phyloP scores from a whole-genome alignment of 1,140 invertebrate genomes.

The Euwallacea fornicatus region DNA sequence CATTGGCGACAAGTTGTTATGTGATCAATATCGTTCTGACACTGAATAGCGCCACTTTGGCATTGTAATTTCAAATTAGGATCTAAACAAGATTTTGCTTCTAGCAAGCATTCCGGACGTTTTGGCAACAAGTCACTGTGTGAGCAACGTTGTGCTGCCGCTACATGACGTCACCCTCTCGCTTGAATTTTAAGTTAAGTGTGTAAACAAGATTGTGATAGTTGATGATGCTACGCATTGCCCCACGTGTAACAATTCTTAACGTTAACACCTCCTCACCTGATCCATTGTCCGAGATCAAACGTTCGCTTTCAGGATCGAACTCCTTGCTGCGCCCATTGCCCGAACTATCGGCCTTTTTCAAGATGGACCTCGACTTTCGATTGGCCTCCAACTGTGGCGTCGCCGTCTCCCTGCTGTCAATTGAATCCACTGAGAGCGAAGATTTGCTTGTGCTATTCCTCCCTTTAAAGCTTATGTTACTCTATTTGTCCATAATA shows the following conservation, averaged over 20 bases:
- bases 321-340: constrained; percentile 53
- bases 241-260: background rate
- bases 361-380: constrained; percentile 76
- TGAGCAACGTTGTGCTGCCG: too few species aligned
- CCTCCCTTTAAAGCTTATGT: constrained; percentile 53
- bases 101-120: too few species aligned
- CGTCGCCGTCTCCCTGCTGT: constrained; percentile 58
- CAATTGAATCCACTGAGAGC: constrained; percentile 70
- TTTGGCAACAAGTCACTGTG: too few species aligned
- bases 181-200: too few species aligned
- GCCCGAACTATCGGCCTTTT: constrained; percentile 66
- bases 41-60: too few species aligned
- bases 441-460: constrained; percentile 68
- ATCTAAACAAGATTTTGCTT: too few species aligned
- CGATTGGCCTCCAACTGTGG: constrained; percentile 66
- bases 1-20: too few species aligned
- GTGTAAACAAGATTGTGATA: too few species aligned
- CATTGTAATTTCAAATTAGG: too few species aligned
- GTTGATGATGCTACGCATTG: background rate
- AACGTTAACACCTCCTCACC: constrained; percentile 13
- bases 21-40: too few species aligned
- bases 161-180: too few species aligned
- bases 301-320: constrained; percentile 76
- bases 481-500: constrained; percentile 33
- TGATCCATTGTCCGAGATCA: constrained; percentile 68